Evolutionary conservation across 2,113 vertebrate genomes (phyloP).

Genomic region (Dicaeum eximium): DNA sequence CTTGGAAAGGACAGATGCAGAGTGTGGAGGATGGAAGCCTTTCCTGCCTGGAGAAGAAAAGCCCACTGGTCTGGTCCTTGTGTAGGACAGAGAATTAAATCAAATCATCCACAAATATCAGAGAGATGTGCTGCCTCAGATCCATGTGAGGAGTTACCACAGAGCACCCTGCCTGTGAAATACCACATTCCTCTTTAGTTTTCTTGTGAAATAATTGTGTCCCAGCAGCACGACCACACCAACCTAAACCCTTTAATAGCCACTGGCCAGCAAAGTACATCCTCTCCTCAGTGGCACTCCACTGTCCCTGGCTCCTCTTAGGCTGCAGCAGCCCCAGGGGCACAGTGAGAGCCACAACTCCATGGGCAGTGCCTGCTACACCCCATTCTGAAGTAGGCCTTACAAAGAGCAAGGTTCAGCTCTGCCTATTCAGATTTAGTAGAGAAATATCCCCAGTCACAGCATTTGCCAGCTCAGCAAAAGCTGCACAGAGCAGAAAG

Average conservation of each 20-base stretch:
- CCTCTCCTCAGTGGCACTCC: neutral
- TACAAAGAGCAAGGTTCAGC: neutral
- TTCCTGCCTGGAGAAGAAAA: neutral
- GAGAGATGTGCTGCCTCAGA: neutral
- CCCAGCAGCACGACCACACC: neutral
- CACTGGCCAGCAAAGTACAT: too few species aligned
- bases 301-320: accelerated
- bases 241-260: neutral
- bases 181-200: neutral
- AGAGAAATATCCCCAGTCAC: neutral
- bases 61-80: neutral
- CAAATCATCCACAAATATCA: neutral
- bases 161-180: neutral
- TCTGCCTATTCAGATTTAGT: neutral
- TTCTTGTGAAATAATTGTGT: neutral
- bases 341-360: neutral
- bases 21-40: neutral
- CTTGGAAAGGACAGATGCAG: neutral
- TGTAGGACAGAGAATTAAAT: neutral
- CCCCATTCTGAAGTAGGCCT: accelerated
- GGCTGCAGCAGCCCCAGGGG: neutral
- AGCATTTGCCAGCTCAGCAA: neutral
- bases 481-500: neutral
- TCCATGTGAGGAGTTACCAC: accelerated
- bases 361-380: accelerated